phyloP scores from a whole-genome alignment of 2,797 vertebrate genomes.

The Tauraco hartlaubi region DNA sequence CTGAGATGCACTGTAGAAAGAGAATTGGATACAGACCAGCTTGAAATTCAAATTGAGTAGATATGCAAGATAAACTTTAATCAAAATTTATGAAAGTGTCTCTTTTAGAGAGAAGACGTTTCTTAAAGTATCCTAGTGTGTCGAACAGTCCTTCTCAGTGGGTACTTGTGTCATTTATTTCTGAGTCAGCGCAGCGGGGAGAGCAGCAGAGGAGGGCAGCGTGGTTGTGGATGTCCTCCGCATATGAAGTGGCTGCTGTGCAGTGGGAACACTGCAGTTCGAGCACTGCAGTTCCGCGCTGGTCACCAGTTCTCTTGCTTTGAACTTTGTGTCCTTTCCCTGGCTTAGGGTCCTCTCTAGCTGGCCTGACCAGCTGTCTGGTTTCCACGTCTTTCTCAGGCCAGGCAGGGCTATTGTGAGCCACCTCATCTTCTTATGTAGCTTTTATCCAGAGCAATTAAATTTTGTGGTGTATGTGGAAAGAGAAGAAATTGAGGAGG shows the following conservation, averaged over 20 bases:
- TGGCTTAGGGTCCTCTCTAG: background rate
- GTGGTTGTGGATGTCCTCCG: background rate
- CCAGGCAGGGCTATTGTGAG: background rate
- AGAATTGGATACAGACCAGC: background rate
- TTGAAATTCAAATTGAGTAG: background rate
- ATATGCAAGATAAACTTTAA: background rate
- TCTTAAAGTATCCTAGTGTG: background rate
- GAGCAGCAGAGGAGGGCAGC: background rate
- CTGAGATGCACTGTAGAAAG: background rate
- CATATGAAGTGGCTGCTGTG: background rate
- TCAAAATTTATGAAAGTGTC: background rate
- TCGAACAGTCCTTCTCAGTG: background rate
- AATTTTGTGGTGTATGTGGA: background rate
- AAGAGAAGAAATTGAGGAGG: background rate
- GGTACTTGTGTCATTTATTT: background rate
- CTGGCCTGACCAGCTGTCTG: background rate
- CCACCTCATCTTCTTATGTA: background rate
- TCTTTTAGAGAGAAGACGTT: background rate
- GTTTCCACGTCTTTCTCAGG: background rate
- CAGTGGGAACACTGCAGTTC: background rate
- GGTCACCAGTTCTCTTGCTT: background rate
- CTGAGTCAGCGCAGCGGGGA: background rate
- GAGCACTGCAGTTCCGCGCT: accelerated
- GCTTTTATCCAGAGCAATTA: background rate
- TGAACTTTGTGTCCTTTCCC: background rate